Evolutionary conservation across 2,113 vertebrate genomes (phyloP).

Genomic region (Hydrolagus affinis): DNA sequence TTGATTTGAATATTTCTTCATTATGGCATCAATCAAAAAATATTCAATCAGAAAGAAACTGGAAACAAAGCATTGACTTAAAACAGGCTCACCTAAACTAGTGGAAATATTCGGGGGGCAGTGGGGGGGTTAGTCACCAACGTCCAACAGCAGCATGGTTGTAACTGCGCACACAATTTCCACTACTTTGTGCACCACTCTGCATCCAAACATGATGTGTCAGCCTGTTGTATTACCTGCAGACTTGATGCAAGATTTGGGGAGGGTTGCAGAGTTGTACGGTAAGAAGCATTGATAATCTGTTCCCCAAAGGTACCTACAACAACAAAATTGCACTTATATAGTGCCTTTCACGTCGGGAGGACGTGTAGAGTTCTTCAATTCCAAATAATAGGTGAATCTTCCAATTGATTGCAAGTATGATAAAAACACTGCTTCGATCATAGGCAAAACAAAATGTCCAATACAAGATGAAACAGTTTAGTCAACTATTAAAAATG

Average conservation of each 20-base stretch:
- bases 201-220: not conserved
- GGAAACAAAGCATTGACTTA: too few species aligned
- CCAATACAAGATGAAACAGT: not conserved
- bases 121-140: too few species aligned
- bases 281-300: not conserved
- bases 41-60: too few species aligned
- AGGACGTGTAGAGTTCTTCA: slow-evolving; percentile 6
- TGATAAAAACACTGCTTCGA: not conserved
- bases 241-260: not conserved
- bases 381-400: not conserved
- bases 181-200: not conserved
- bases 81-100: too few species aligned
- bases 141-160: too few species aligned
- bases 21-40: too few species aligned
- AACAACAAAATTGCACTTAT: too few species aligned
- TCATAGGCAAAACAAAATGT: not conserved
- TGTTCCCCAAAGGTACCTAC: not conserved
- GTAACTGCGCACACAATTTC: too few species aligned
- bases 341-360: too few species aligned
- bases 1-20: too few species aligned
- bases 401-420: not conserved
- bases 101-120: too few species aligned
- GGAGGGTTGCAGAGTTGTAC: not conserved
- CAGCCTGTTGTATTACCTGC: not conserved
- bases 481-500: not conserved